Evolutionary conservation across 2,797 vertebrate species (phyloP), one percentile per base, ranked within the genome.

Genomic region (Sebastes nivosus): DNA sequence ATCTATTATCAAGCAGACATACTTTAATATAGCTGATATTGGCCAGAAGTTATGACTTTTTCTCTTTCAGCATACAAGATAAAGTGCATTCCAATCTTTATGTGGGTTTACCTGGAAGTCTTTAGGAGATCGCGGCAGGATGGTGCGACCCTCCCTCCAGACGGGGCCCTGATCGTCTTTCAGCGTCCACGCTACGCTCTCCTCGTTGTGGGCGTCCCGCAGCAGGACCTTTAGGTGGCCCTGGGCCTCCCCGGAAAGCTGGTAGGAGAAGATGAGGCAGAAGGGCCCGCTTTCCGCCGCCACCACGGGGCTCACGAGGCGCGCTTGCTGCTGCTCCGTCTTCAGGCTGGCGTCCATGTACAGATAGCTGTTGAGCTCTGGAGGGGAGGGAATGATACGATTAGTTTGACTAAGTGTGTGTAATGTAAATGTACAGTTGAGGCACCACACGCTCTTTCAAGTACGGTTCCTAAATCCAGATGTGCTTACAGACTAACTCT

Each of bases 211-310:
- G 65, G 94, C 93, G 84, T 98, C 97, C 34, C 96, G 94, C 59
- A 97, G 92, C 68, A 96, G 84, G 59, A 99, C 96, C 81, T 94
- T 96, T 38, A 99, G 94, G 75, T 95, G 96, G 68, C 97, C 97
- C 78, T 96, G 96, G 0, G 93, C 96, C 80, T 97, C 96, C 6
- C 97, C 97, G 3, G 89, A 94, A 4, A 97, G 95, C 87, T 96
- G 97, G 90, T 99, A 99, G 79, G 96, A 97, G 93, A 99, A 99
- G 68, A 97, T 94, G 92, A 99, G 96, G 94, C 98, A 99, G 71
- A 98, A 94, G 0, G 97, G 97, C 2, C 97, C 98, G 0, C 92
- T 94, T 27, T 97, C 96, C 4, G 97, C 94, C 22, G 93, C 92
- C 75, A 99, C 93, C 1, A 89, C 79, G 0, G 98, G 97, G 91